A percentile compares a stretch with the other conserved stretches of the same genome.
These are phyloP conservation scores for Macrobrachium nipponense DNA, from an alignment of 1,140 invertebrate species.

Conservation along the genomic window DNA sequence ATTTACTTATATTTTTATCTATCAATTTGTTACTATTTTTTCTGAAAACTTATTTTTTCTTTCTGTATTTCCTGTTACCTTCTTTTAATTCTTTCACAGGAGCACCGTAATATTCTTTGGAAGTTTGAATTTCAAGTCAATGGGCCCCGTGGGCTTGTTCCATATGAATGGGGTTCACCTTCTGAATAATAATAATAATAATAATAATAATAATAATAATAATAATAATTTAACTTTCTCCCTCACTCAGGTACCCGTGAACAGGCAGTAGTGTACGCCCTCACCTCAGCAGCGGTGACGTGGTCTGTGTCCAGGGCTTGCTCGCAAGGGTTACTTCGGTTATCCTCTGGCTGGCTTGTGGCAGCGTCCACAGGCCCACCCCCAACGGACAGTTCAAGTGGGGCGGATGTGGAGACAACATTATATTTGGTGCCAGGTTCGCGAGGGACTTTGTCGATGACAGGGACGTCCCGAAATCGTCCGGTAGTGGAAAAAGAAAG, in stretches of 20 bases:
- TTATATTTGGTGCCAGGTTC: conserved; percentile 75
- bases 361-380: conserved; percentile 72
- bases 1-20: too few species aligned
- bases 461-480: background rate
- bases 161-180: too few species aligned
- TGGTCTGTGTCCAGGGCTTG: conserved; percentile 81
- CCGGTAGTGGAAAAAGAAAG: background rate
- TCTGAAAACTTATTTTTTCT: too few species aligned
- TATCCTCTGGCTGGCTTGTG: conserved; percentile 78
- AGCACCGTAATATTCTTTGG: too few species aligned
- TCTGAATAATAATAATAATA: too few species aligned
- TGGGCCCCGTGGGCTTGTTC: too few species aligned
- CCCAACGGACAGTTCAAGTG: conserved; percentile 76
- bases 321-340: conserved; percentile 77
- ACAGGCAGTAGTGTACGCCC: conserved; percentile 82
- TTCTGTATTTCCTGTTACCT: too few species aligned
- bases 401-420: conserved; percentile 79
- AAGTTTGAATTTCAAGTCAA: too few species aligned
- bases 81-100: too few species aligned
- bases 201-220: too few species aligned
- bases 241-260: conserved; percentile 78
- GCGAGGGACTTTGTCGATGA: conserved; percentile 54
- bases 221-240: background rate
- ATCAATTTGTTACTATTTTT: too few species aligned
- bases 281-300: conserved; percentile 80